phyloP scores from a whole-genome alignment of 2,888 invertebrate species.

The Lamellibrachia satsuma region DNA sequence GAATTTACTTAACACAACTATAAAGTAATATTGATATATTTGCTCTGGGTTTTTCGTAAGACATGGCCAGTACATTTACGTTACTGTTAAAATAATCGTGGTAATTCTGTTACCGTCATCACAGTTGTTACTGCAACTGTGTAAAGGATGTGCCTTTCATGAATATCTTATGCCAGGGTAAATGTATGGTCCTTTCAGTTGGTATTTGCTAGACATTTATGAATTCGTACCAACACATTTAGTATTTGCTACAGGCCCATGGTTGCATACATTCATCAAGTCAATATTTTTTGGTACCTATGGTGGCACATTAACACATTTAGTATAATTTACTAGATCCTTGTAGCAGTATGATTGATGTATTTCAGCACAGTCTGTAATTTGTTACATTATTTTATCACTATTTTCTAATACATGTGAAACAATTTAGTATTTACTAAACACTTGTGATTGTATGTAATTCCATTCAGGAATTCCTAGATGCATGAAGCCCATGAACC shows the following conservation, averaged over 20 bases:
- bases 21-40: background rate
- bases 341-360: background rate
- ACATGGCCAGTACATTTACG: background rate
- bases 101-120: background rate
- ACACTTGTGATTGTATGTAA: background rate
- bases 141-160: background rate
- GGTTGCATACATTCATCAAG: background rate
- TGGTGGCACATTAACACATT: background rate
- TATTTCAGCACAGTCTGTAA: background rate
- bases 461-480: background rate
- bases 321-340: background rate
- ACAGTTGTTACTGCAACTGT: background rate
- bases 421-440: background rate
- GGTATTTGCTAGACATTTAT: background rate
- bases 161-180: background rate
- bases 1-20: too few species aligned
- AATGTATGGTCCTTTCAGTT: background rate
- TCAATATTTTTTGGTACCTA: background rate
- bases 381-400: background rate
- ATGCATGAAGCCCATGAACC: background rate
- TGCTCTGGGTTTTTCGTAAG: background rate
- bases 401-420: background rate
- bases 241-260: background rate
- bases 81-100: background rate
- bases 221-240: background rate